Evolutionary conservation across 2,888 invertebrate genomes (phyloP).

Genomic region (Morpho deidamia): DNA sequence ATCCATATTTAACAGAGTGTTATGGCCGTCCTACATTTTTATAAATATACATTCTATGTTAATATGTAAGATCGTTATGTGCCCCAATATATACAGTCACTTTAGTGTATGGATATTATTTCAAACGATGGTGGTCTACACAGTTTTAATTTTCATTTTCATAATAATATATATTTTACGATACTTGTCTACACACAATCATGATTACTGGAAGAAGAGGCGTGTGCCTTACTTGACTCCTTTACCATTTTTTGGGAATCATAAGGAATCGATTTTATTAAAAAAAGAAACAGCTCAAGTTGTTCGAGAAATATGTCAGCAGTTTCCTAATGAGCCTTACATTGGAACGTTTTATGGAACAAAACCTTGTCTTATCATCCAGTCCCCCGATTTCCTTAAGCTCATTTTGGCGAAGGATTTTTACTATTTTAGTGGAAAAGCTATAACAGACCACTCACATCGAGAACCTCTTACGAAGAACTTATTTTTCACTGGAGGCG

Average conservation of each 20-base stretch:
- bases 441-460: constrained; percentile 37
- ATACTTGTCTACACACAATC: constrained; percentile 32
- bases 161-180: constrained; percentile 16
- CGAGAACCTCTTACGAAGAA: constrained; percentile 39
- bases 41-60: no score
- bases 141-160: background rate
- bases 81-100: no score
- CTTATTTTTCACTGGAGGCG: constrained; percentile 45
- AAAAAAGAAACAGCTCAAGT: constrained; percentile 32
- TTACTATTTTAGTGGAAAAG: constrained; percentile 52
- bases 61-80: no score
- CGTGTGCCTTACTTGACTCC: constrained; percentile 40
- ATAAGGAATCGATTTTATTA: constrained; percentile 37
- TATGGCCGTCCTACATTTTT: no score
- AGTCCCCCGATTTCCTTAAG: constrained; percentile 49
- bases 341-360: constrained; percentile 52
- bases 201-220: constrained; percentile 43
- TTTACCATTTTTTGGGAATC: constrained; percentile 47
- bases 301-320: constrained; percentile 37
- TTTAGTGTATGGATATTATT: background rate
- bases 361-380: constrained; percentile 48
- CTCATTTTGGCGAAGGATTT: constrained; percentile 49
- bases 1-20: no score
- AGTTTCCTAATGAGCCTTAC: constrained; percentile 42
- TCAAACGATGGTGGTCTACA: background rate